A percentile compares a stretch with the other conserved stretches of the same genome.
These are phyloP conservation scores for Smittia aterrima DNA, from an alignment of 2,888 invertebrate species.

Conservation along the genomic window DNA sequence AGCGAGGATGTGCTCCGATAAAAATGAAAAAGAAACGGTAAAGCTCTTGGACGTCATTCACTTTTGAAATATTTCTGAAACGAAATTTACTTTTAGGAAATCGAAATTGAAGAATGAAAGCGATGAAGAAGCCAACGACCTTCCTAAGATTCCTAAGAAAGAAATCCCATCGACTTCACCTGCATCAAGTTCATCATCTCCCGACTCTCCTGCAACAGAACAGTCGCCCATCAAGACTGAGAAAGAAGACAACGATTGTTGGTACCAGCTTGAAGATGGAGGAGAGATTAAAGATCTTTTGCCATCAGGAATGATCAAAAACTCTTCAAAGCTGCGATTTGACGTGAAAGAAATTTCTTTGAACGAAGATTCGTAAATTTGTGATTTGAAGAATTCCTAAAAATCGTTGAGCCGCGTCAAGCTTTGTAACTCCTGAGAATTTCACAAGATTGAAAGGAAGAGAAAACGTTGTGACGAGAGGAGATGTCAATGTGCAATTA, in stretches of 20 bases:
- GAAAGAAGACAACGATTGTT: constrained; percentile 25
- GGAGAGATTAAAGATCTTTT: constrained; percentile 30
- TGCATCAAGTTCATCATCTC: constrained; percentile 4
- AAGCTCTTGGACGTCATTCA: not conserved
- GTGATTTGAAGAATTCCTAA: not conserved
- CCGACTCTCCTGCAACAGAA: not conserved
- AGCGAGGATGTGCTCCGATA: constrained; percentile 36
- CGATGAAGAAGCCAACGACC: constrained; percentile 5
- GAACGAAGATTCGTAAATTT: constrained; percentile 31
- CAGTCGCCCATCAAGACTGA: constrained; percentile 24
- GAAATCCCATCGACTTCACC: constrained; percentile 36
- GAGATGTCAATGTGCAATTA: too few species aligned
- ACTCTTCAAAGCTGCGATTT: constrained; percentile 35
- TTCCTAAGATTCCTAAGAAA: constrained; percentile 25
- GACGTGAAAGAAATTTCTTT: constrained; percentile 34
- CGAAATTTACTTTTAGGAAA: constrained; percentile 37
- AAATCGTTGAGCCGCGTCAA: too few species aligned
- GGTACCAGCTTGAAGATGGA: constrained; percentile 28
- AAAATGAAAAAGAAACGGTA: constrained; percentile 40
- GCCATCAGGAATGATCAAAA: constrained; percentile 34
- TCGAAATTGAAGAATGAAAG: constrained; percentile 14
- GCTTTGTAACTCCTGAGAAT: too few species aligned
- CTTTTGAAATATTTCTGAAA: too few species aligned
- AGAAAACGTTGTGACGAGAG: too few species aligned
- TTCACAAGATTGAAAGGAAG: too few species aligned